Evolutionary conservation across 64 coral and sea anemone genomes (phyloP).

Genomic region (Stichodactyla helianthus): DNA sequence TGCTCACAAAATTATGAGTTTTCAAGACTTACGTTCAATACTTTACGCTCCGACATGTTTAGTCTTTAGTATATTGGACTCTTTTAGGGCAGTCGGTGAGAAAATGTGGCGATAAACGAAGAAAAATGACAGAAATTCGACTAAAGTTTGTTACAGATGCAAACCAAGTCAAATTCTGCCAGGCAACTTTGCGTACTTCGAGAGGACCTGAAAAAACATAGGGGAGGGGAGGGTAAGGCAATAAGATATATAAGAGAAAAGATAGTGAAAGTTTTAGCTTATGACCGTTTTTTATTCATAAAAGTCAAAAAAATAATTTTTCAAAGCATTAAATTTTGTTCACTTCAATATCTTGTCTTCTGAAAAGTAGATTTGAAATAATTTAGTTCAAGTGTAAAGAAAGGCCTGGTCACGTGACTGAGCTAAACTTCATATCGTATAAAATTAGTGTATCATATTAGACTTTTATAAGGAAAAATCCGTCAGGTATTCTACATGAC

Average conservation of each 20-base stretch:
- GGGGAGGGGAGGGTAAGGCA: neutral
- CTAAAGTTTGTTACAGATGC: neutral
- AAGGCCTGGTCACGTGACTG: neutral
- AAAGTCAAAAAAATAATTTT: too few relatives aligned
- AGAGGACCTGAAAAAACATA: neutral
- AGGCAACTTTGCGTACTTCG: neutral
- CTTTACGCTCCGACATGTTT: slow-evolving; percentile 98
- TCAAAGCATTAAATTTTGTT: neutral
- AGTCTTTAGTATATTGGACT: neutral
- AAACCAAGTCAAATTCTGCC: neutral
- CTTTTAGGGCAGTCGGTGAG: neutral
- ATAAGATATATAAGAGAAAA: neutral
- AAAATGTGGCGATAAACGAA: neutral
- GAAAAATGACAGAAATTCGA: neutral
- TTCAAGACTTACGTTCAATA: slow-evolving; percentile 87
- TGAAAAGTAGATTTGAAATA: neutral
- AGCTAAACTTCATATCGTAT: neutral
- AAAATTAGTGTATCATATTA: neutral
- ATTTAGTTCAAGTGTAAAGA: neutral
- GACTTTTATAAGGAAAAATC: neutral
- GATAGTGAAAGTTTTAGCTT: neutral
- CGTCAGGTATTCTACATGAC: neutral
- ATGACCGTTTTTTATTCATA: neutral
- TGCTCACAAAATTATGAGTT: neutral
- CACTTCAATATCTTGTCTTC: neutral